A percentile compares a stretch with the other conserved stretches of the same genome.
Conservation (phyloP, 2,888 invertebrate species). For the Amiota minor region DNA sequence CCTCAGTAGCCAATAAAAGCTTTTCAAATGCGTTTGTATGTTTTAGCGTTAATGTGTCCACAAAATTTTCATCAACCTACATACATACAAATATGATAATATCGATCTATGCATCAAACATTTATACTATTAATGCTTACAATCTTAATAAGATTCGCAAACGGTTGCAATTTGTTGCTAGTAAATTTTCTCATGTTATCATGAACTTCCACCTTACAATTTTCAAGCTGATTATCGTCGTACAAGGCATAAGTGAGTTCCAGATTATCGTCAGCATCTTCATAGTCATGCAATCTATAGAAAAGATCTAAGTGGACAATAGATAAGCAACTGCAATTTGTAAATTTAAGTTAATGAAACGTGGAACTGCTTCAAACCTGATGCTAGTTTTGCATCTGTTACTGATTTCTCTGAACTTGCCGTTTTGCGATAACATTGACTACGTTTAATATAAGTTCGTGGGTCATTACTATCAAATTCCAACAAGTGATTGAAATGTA, state of each 20-base stretch:
- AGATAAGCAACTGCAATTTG: neutral
- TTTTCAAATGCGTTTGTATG: conserved; percentile 54
- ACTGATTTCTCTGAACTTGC: conserved; percentile 61
- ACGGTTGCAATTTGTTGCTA: conserved; percentile 50
- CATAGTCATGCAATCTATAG: conserved; percentile 48
- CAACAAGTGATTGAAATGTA: conserved; percentile 63
- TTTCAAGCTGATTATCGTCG: conserved; percentile 65
- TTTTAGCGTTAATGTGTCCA: conserved; percentile 56
- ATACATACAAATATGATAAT: too few species aligned
- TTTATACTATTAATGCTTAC: conserved; percentile 45
- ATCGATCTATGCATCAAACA: neutral
- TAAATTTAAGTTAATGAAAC: too few species aligned
- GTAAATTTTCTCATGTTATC: conserved; percentile 49
- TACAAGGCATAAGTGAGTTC: conserved; percentile 65
- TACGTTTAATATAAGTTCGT: conserved; percentile 55
- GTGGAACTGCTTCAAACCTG: neutral
- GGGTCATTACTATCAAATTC: conserved; percentile 52
- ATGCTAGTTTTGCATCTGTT: conserved; percentile 47
- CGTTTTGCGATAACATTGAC: conserved; percentile 57
- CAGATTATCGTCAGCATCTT: conserved; percentile 51
- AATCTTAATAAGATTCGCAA: conserved; percentile 56
- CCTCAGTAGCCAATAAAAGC: conserved; percentile 39
- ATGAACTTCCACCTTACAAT: conserved; percentile 57
- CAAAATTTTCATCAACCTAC: conserved; percentile 63
- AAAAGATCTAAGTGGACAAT: neutral